Evolutionary conservation across 2,113 vertebrate species (phyloP), one percentile per base, ranked within the genome.

Genomic region (Sitta europaea): DNA sequence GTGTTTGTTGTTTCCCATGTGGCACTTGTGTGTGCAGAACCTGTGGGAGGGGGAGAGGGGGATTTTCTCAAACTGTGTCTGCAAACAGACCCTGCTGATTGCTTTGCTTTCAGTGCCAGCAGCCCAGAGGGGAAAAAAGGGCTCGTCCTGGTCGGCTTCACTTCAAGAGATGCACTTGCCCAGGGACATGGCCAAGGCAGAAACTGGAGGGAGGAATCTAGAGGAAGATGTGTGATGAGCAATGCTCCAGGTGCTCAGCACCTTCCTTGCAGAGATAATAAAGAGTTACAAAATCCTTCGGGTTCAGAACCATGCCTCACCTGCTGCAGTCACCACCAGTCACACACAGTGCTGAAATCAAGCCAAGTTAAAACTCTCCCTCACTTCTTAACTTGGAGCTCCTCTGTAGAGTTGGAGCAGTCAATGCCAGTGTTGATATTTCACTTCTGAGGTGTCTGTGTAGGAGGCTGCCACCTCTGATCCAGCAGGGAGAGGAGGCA

Each of bases 21-120:
- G 1, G 61, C 47, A 8, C 80, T 95, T 77, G 61, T 68, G 80
- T 81, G 92, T 11, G 6, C 2, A 2, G 61, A 89, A 75, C 65
- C 73, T 89, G 89, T 14, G 3, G 91, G 80, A 89, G 90, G 75
- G 78, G 45, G 40, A 91, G 58, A 92, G 76, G 70, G 84, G 65
- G 79, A 42, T 75, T 92, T 91, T 94, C 80, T 96, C 83, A 50
- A 94, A 51, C 88, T 0, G 0, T 68, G 77, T 92, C 91, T 90
- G 89, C 84, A 95, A 94, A 92, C 70, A 85, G 86, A 73, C 70
- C 73, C 53, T 61, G 65, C 48, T 89, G 89, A 67, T 87, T 82
- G 45, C 91, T 95, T 82, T 95, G 42, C 66, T 95, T 92, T 96
- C 74, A 16, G 62, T 91, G 87, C 50, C 53, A 68, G 42, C 45